These are phyloP conservation scores for Lipotes vexillifer DNA, from an alignment of 2,113 vertebrate species.

Conservation along the genomic window DNA sequence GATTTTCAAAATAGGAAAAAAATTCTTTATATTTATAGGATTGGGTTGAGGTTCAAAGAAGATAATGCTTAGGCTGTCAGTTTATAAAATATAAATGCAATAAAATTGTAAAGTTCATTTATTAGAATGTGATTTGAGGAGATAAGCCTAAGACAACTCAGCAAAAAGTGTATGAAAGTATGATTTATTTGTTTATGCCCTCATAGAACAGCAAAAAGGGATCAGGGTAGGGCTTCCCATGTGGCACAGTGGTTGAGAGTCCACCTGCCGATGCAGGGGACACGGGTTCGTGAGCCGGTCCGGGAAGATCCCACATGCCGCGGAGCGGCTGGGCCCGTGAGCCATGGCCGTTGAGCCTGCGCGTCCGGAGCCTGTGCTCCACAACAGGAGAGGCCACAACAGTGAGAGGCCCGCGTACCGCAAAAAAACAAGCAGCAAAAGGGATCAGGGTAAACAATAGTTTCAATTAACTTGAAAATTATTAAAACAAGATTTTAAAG, in stretches of 20 bases:
- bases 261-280: too few species aligned
- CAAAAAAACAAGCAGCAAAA: neutral
- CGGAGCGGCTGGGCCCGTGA: too few species aligned
- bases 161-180: neutral
- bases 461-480: neutral
- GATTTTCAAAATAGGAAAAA: neutral
- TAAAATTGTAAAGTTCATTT: neutral
- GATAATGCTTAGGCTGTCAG: neutral
- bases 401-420: too few species aligned
- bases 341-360: too few species aligned
- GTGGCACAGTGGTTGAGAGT: too few species aligned
- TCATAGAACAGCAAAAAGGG: neutral
- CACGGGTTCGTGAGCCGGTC: too few species aligned
- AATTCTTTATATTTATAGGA: neutral
- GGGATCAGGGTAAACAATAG: neutral
- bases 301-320: too few species aligned
- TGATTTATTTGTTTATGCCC: neutral
- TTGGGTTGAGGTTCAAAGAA: neutral
- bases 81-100: neutral
- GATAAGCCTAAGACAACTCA: neutral
- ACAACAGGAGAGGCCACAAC: too few species aligned
- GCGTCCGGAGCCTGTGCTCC: too few species aligned
- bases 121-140: neutral
- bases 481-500: neutral
- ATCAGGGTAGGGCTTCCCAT: neutral